Percentiles rank a stretch among this genome's conserved stretches.
phyloP scores from a whole-genome alignment of 2,888 invertebrate genomes.

The Bellardia bayeri region DNA sequence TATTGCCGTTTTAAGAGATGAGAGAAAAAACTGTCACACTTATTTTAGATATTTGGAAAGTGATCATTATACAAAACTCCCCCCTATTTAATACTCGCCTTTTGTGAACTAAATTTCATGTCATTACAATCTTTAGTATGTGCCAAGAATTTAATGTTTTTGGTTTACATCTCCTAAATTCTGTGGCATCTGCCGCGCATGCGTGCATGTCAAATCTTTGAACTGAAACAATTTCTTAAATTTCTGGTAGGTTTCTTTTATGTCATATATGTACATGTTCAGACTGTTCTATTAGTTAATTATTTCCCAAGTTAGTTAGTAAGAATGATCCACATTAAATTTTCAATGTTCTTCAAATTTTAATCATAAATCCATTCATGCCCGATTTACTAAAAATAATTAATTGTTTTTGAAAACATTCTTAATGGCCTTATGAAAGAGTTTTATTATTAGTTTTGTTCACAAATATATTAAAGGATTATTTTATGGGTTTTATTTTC shows the following conservation, averaged over 20 bases:
- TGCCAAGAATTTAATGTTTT: conserved; percentile 28
- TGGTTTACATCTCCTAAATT: background rate
- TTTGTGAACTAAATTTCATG: conserved; percentile 3
- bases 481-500: background rate
- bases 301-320: background rate
- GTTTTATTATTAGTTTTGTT: background rate
- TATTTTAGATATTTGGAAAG: background rate
- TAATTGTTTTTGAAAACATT: conserved; percentile 4
- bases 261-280: background rate
- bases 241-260: background rate
- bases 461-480: conserved; percentile 31
- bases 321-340: background rate
- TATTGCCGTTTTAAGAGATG: background rate
- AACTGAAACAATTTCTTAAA: background rate
- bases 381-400: conserved; percentile 8
- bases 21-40: conserved; percentile 6
- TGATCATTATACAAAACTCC: conserved; percentile 34
- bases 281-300: background rate
- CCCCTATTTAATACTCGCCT: background rate
- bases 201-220: conserved; percentile 19
- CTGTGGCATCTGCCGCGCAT: conserved; percentile 31
- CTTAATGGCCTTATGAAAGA: conserved; percentile 10
- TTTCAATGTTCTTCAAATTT: background rate
- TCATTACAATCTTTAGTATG: conserved; percentile 37
- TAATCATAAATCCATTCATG: conserved; percentile 9